Evolutionary conservation across 1,140 invertebrate genomes (phyloP).

Genomic region (Drosophila jambulina): DNA sequence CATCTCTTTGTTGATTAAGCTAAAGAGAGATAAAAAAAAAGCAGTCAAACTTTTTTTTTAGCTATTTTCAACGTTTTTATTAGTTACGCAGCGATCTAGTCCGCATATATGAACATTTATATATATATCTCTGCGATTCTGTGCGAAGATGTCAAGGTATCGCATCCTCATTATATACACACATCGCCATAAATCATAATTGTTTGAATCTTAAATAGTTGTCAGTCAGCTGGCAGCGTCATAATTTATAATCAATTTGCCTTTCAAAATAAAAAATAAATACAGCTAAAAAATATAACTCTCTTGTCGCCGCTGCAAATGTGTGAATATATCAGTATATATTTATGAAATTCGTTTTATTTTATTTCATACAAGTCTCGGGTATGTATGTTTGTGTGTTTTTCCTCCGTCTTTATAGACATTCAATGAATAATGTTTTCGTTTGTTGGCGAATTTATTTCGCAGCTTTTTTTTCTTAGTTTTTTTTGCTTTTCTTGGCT

Average conservation of each 20-base stretch:
- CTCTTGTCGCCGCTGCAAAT: conserved; percentile 58
- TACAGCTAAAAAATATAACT: conserved; percentile 40
- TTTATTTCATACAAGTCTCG: conserved; percentile 47
- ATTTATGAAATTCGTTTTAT: conserved; percentile 40
- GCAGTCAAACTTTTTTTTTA: conserved; percentile 29
- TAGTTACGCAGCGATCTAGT: conserved; percentile 46
- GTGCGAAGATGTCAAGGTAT: conserved; percentile 58
- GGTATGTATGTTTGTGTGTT: conserved; percentile 15
- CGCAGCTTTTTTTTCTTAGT: conserved; percentile 36
- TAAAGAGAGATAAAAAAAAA: conserved; percentile 20
- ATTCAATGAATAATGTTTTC: conserved; percentile 82
- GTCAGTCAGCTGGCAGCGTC: conserved; percentile 75
- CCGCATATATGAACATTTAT: conserved; percentile 8
- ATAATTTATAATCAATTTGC: conserved; percentile 83
- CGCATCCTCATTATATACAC: conserved; percentile 59
- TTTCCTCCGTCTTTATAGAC: conserved; percentile 73
- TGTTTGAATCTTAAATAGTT: conserved; percentile 76
- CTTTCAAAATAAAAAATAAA: conserved; percentile 57
- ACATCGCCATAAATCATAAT: conserved; percentile 73
- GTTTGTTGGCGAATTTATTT: conserved; percentile 72
- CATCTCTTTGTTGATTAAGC: conserved; percentile 60
- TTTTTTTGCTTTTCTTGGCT: conserved; percentile 38
- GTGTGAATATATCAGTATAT: conserved; percentile 50
- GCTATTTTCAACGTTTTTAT: conserved; percentile 55
- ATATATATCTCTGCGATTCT: conserved; percentile 24